A percentile compares a stretch with the other conserved stretches of the same genome.
phyloP scores from a whole-genome alignment of 2,113 vertebrate genomes.

The Lampris incognitus region DNA sequence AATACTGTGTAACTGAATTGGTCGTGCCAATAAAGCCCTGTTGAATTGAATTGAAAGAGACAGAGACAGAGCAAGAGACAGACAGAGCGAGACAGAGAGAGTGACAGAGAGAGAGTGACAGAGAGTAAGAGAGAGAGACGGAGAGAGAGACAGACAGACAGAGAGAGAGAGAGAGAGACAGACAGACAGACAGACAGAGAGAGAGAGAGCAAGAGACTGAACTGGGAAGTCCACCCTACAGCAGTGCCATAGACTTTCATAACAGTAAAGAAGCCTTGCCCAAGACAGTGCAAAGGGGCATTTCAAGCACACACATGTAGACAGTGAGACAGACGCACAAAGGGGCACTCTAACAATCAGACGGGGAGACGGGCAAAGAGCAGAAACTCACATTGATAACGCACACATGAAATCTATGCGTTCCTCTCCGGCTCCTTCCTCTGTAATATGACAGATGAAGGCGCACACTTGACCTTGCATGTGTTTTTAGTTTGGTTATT shows the following conservation, averaged over 20 bases:
- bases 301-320: background rate
- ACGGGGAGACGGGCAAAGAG: constrained; percentile 15
- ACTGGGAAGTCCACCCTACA: too few species aligned
- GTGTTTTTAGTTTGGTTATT: constrained; percentile 73
- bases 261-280: too few species aligned
- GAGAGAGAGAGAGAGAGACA: background rate
- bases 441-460: constrained; percentile 55
- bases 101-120: too few species aligned
- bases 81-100: too few species aligned
- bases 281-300: background rate
- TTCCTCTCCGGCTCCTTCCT: constrained; percentile 25
- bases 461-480: constrained; percentile 69
- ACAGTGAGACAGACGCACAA: constrained; percentile 27
- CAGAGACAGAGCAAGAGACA: too few species aligned
- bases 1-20: too few species aligned
- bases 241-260: background rate
- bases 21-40: too few species aligned
- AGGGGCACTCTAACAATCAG: background rate
- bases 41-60: too few species aligned
- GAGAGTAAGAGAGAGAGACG: too few species aligned
- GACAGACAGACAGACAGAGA: background rate
- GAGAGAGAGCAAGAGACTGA: background rate
- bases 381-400: constrained; percentile 15
- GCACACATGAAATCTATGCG: constrained; percentile 12
- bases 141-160: too few species aligned